Evolutionary conservation across 2,113 vertebrate species (phyloP).

Genomic region (Donacobius atricapilla): DNA sequence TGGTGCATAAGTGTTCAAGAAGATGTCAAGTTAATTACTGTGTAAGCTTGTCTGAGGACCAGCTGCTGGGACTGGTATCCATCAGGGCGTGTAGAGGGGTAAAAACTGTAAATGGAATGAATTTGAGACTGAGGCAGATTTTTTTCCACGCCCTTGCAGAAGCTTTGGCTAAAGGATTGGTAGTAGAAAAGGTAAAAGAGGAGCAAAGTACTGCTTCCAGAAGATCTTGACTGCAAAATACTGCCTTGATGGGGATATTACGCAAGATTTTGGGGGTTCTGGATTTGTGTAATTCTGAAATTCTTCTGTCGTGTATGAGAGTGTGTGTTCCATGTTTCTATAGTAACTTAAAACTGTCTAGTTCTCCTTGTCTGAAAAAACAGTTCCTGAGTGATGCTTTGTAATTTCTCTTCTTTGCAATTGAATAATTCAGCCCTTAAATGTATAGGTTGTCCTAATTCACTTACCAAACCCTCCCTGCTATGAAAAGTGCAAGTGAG

Average conservation of each 20-base stretch:
- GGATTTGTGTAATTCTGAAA: not conserved
- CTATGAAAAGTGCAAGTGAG: not conserved
- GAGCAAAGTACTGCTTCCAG: not conserved
- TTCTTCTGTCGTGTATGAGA: not conserved
- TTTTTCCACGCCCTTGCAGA: not conserved
- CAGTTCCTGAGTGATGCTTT: not conserved
- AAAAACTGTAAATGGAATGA: not conserved
- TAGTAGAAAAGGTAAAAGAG: not conserved
- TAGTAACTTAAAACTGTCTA: not conserved
- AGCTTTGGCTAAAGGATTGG: not conserved
- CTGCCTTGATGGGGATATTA: not conserved
- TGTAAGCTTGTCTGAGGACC: not conserved
- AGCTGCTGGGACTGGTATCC: not conserved
- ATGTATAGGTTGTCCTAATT: not conserved
- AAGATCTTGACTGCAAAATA: not conserved
- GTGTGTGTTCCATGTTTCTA: not conserved
- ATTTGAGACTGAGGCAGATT: not conserved
- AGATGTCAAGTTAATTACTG: not conserved
- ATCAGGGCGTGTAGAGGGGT: rapidly evolving
- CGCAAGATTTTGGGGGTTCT: not conserved
- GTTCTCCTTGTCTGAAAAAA: not conserved
- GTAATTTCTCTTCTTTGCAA: not conserved
- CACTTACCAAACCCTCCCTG: not conserved
- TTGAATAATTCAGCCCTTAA: not conserved
- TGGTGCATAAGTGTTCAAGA: not conserved